Conservation (phyloP, 2,888 invertebrate species). For the Dasysyrphus tricinctus region DNA sequence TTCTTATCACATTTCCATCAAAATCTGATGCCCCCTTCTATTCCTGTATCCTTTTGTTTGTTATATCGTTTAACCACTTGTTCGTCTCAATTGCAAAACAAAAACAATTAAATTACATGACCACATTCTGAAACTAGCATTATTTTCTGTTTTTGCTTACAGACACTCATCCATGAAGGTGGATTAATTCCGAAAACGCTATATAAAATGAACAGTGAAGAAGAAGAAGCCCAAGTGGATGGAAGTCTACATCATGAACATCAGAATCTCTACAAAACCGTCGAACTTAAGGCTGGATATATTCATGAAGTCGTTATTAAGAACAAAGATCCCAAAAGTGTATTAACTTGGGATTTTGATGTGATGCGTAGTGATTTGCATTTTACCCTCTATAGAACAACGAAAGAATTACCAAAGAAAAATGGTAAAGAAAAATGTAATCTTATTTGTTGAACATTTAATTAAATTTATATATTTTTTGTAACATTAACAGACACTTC, state of each 20-base stretch:
- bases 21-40: neutral
- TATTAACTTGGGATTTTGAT: slow-evolving; percentile 98
- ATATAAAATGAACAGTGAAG: slow-evolving; percentile 86
- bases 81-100: slow-evolving; percentile 57
- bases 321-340: slow-evolving; percentile 93
- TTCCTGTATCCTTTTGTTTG: slow-evolving; percentile 43
- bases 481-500: slow-evolving; percentile 80
- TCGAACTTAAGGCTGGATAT: slow-evolving; percentile 84
- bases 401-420: slow-evolving; percentile 80
- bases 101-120: neutral
- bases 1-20: slow-evolving; percentile 44
- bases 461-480: neutral
- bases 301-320: slow-evolving; percentile 91
- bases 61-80: slow-evolving; percentile 17
- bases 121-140: neutral
- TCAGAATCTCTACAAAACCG: slow-evolving; percentile 82
- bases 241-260: slow-evolving; percentile 79
- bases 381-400: slow-evolving; percentile 88
- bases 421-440: slow-evolving; percentile 77
- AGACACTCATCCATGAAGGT: slow-evolving; percentile 94
- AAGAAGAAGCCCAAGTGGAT: slow-evolving; percentile 78
- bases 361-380: slow-evolving; percentile 94
- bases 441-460: neutral
- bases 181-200: slow-evolving; percentile 94
- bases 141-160: slow-evolving; percentile 76